A percentile compares a stretch with the other conserved stretches of the same genome.
These are phyloP conservation scores for Glyphotaelius pellucidus DNA, from an alignment of 2,888 invertebrate species.

Conservation along the genomic window DNA sequence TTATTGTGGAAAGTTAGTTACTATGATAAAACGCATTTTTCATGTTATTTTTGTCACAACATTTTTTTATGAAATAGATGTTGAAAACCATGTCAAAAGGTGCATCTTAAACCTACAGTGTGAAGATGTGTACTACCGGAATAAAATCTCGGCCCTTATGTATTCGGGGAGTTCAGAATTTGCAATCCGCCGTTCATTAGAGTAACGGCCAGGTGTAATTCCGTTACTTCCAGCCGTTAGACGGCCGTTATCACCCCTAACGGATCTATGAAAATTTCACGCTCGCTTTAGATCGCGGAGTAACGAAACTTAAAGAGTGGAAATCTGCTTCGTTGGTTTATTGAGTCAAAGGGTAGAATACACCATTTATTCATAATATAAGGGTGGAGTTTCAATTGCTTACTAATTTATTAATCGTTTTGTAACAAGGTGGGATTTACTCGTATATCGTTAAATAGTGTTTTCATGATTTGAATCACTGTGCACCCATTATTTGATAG, in stretches of 20 bases:
- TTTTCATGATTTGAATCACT: no score
- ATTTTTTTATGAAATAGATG: background rate
- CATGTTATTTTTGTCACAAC: no score
- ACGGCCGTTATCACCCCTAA: constrained; percentile 49
- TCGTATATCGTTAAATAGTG: background rate
- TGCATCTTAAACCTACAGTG: background rate
- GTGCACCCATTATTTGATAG: no score
- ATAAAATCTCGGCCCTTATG: background rate
- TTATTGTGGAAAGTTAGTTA: no score
- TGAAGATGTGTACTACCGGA: background rate
- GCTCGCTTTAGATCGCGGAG: constrained; percentile 48
- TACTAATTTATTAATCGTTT: background rate
- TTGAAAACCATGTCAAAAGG: background rate
- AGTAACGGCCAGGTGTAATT: constrained; percentile 42
- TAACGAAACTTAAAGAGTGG: background rate
- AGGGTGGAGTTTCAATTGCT: background rate
- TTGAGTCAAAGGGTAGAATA: background rate
- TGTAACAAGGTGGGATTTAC: background rate
- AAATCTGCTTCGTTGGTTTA: background rate
- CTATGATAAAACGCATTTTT: no score
- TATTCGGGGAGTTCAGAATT: constrained; percentile 16
- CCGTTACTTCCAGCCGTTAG: constrained; percentile 43
- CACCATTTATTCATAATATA: background rate
- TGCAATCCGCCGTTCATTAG: constrained; percentile 34
- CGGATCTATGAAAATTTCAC: constrained; percentile 59